These are phyloP conservation scores for Drosophila saltans DNA, from an alignment of 1,140 invertebrate species.

Conservation along the genomic window DNA sequence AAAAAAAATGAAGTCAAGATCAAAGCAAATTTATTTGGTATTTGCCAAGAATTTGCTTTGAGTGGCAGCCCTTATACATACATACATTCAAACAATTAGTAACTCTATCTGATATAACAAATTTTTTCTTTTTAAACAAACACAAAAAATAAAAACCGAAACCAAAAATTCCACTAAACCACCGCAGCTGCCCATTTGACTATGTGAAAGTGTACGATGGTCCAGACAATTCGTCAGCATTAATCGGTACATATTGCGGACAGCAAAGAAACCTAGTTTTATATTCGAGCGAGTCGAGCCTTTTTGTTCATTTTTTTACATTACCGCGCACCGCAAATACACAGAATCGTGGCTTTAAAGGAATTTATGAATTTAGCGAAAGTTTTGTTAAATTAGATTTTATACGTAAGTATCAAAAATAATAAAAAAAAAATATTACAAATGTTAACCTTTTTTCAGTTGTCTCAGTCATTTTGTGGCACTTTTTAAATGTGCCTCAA, in stretches of 20 bases:
- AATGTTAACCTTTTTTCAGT: constrained; percentile 62
- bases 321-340: constrained; percentile 94
- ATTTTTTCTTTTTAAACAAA: constrained; percentile 16
- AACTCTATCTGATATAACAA: constrained; percentile 47
- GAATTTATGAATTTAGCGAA: constrained; percentile 97
- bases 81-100: constrained; percentile 34
- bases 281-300: constrained; percentile 94
- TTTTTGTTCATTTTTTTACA: constrained; percentile 95
- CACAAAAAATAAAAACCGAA: constrained; percentile 60
- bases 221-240: constrained; percentile 90
- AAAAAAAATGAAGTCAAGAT: constrained; percentile 51
- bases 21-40: constrained; percentile 59
- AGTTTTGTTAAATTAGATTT: constrained; percentile 98
- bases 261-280: constrained; percentile 97
- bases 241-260: constrained; percentile 98
- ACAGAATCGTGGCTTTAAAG: constrained; percentile 97
- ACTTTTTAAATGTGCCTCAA: constrained; percentile 24
- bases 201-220: constrained; percentile 98
- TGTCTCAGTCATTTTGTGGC: constrained; percentile 45
- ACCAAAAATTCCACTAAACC: constrained; percentile 10
- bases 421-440: background rate
- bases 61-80: constrained; percentile 46
- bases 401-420: constrained; percentile 88
- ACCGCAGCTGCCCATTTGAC: constrained; percentile 97
- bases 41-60: constrained; percentile 53